Conservation (phyloP, 2,888 invertebrate genomes). For the Nasonia oneida region DNA sequence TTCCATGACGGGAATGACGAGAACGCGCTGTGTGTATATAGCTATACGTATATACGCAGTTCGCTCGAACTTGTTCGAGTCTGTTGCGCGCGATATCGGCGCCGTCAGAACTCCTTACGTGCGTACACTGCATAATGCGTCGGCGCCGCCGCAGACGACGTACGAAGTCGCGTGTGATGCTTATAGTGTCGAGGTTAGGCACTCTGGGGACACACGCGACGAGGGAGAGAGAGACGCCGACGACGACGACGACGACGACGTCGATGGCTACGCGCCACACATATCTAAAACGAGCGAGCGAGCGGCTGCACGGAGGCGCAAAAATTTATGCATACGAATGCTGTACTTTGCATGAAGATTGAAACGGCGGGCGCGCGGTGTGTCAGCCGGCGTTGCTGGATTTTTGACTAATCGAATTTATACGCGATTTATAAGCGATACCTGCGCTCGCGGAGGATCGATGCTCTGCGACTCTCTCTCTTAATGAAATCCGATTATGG, state of each 20-base stretch:
- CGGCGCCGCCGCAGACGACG: constrained; percentile 20
- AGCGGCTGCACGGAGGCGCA: constrained; percentile 14
- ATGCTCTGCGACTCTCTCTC: not conserved
- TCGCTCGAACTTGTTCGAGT: constrained; percentile 48
- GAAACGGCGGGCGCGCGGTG: constrained; percentile 25
- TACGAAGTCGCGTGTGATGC: constrained; percentile 22
- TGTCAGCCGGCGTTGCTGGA: not conserved
- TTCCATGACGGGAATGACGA: constrained; percentile 49
- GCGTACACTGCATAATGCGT: constrained; percentile 60
- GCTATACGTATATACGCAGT: not conserved
- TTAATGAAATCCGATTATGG: constrained; percentile 2
- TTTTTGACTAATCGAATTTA: constrained; percentile 59
- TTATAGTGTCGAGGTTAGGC: constrained; percentile 36
- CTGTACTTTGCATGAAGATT: constrained; percentile 63
- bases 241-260: not conserved
- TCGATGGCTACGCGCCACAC: constrained; percentile 60
- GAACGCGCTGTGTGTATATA: not conserved
- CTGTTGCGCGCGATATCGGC: constrained; percentile 40
- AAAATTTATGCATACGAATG: constrained; percentile 64
- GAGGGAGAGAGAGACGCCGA: not conserved
- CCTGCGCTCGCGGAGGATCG: not conserved
- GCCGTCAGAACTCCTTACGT: constrained; percentile 56
- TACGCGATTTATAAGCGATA: not conserved
- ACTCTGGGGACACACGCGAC: constrained; percentile 28
- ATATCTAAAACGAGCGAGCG: constrained; percentile 33